phyloP scores from a whole-genome alignment of 2,888 invertebrate genomes.

The Cantharis lateralis region DNA sequence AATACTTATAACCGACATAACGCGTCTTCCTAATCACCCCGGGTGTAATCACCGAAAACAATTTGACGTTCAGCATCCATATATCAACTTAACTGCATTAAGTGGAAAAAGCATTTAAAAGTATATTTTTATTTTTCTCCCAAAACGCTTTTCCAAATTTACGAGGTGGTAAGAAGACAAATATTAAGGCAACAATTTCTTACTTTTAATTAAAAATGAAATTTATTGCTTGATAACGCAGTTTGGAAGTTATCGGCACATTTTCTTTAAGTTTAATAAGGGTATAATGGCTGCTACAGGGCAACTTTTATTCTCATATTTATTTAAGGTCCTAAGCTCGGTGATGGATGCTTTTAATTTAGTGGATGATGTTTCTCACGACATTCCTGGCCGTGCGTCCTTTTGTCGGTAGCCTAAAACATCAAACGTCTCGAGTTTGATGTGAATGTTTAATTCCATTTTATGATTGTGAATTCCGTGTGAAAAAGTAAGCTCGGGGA shows the following conservation, averaged over 20 bases:
- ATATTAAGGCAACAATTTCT: not conserved
- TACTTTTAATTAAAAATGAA: not conserved
- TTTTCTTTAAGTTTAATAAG: not conserved
- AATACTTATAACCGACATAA: not conserved
- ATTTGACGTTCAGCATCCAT: not conserved
- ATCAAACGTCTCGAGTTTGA: constrained; percentile 7
- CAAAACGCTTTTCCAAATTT: not conserved
- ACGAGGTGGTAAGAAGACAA: not conserved
- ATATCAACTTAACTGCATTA: not conserved
- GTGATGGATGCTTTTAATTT: constrained; percentile 17
- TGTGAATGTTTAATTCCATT: constrained; percentile 2
- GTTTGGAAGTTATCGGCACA: not conserved
- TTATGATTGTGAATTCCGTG: not conserved
- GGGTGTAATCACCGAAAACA: not conserved
- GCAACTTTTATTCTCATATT: constrained; percentile 1
- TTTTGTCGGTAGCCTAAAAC: not conserved
- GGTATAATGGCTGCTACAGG: not conserved
- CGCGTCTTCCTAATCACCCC: not conserved
- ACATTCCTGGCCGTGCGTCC: not conserved
- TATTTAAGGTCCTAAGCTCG: constrained; percentile 2
- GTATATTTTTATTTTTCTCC: not conserved
- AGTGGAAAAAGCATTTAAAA: not conserved
- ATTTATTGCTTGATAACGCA: not conserved
- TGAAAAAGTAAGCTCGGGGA: not conserved
- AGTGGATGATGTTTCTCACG: constrained; percentile 3